phyloP scores from a whole-genome alignment of 2,113 vertebrate species.

The Thunnus thynnus region DNA sequence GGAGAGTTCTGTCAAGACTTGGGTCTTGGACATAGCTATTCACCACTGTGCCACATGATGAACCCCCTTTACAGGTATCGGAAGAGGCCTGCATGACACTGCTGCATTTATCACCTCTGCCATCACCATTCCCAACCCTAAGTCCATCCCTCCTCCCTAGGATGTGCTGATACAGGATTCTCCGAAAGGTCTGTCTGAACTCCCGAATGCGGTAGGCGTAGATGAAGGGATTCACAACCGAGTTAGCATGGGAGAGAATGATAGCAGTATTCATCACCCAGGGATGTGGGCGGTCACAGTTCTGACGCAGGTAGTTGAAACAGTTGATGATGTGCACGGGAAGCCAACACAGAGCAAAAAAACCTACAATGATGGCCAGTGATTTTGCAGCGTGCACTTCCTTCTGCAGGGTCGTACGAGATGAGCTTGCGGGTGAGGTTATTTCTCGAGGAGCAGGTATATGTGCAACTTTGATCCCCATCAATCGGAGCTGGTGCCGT shows the following conservation, averaged over 20 bases:
- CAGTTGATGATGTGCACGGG: slow-evolving; percentile 95
- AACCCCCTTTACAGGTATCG: slow-evolving; percentile 75
- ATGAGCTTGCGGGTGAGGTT: slow-evolving; percentile 8
- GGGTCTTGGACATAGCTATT: slow-evolving; percentile 80
- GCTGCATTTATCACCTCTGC: slow-evolving; percentile 40
- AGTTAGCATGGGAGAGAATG: slow-evolving; percentile 95
- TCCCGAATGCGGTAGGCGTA: slow-evolving; percentile 96
- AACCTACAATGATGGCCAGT: slow-evolving; percentile 94
- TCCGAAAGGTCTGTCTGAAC: slow-evolving; percentile 93
- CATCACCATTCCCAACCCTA: slow-evolving; percentile 28
- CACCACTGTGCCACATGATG: slow-evolving; percentile 75
- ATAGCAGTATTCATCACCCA: slow-evolving; percentile 95
- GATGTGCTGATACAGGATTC: slow-evolving; percentile 89
- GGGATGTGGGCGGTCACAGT: slow-evolving; percentile 82
- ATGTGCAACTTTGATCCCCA: slow-evolving; percentile 87
- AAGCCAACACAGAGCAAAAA: slow-evolving; percentile 96
- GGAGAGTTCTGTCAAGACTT: slow-evolving; percentile 64
- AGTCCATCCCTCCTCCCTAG: slow-evolving; percentile 76
- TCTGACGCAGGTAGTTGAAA: slow-evolving; percentile 89
- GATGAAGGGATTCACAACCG: slow-evolving; percentile 96
- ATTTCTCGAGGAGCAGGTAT: slow-evolving; percentile 18
- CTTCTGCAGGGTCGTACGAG: slow-evolving; percentile 90
- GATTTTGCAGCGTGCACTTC: slow-evolving; percentile 97
- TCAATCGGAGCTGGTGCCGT: slow-evolving; percentile 92
- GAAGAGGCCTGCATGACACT: slow-evolving; percentile 74